Evolutionary conservation across 1,140 invertebrate species (phyloP), one percentile per base, ranked within the genome.

Genomic region (Thrips palmi): DNA sequence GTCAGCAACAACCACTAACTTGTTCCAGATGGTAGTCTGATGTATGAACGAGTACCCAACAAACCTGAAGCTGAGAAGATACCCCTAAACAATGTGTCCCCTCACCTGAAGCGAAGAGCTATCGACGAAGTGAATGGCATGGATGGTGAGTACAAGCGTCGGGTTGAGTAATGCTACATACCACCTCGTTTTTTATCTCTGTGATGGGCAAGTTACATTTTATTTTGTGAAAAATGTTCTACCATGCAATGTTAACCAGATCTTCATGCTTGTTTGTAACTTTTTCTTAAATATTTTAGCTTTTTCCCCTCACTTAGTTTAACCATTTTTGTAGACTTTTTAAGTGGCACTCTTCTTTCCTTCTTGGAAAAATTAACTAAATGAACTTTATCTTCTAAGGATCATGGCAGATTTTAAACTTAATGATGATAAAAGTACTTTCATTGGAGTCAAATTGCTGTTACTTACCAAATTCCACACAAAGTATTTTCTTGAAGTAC

Each of bases 81-180:
- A 27, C 58, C 64, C 5, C 50, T 68, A 21, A 72, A 62, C 37
- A 66, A 59, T 57, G 49, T 62, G 28, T 56, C 54, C 10, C 53
- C 49, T 43, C 62, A 60, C 51, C 54, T 81, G 42, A 83, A 79
- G 57, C 70, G 79, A 57, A 63, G 78, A 41, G 64, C 70, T 4
- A 87, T 83, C 57, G 83, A 88, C 49, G 84, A 91, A 55, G 69
- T 82, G 43, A 89, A 91, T 65, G 85, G 85, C 43, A 71, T 83
- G 46, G 82, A 86, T 64, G 77, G 80, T 84, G 68, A 74, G 67
- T 68, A 54, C 39, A n/a, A n/a, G n/a, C n/a, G n/a, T n/a, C n/a
- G n/a, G n/a, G n/a, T n/a, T n/a, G n/a, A 29, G 2, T 29, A 15
- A 15, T 29, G 27, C n/a, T 29, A 15, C n/a, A 29, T 29, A 15